Conservation (phyloP, 1,140 invertebrate species). For the Adelges cooleyi region DNA sequence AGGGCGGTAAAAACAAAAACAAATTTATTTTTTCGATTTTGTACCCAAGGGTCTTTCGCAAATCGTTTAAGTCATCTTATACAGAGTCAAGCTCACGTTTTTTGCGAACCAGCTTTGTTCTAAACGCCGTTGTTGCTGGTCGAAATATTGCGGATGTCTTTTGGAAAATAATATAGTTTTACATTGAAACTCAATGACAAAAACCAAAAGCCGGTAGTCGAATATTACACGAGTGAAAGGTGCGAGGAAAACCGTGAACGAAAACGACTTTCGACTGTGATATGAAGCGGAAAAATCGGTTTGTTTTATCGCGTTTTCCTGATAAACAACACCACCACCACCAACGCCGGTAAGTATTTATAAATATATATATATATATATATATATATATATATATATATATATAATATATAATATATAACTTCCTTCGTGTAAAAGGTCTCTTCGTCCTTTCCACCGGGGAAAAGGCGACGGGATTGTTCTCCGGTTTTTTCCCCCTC, state of each 20-base stretch:
- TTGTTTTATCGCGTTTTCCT: conserved; percentile 18
- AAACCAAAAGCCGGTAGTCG: background rate
- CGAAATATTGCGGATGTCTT: too few relatives aligned
- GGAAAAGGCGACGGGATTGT: background rate
- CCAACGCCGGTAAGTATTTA: background rate
- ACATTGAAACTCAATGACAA: background rate
- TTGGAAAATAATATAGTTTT: too few relatives aligned
- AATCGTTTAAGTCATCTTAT: too few relatives aligned
- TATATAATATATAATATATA: too few relatives aligned
- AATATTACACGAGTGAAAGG: background rate
- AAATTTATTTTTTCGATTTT: too few relatives aligned
- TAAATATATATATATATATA: background rate
- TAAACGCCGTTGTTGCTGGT: too few relatives aligned
- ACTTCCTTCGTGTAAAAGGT: background rate
- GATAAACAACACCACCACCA: background rate
- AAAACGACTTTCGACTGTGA: background rate
- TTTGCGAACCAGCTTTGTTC: too few relatives aligned
- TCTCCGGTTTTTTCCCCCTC: background rate
- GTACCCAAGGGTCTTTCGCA: too few relatives aligned
- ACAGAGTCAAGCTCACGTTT: too few relatives aligned
- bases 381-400: too few relatives aligned
- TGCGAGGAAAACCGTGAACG: background rate
- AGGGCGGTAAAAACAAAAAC: too few relatives aligned
- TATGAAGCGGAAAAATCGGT: background rate
- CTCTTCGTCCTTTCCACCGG: background rate